Evolutionary conservation across 2,797 vertebrate genomes (phyloP), one percentile per base, ranked within the genome.

Genomic region (Philypnodon macrostomus): DNA sequence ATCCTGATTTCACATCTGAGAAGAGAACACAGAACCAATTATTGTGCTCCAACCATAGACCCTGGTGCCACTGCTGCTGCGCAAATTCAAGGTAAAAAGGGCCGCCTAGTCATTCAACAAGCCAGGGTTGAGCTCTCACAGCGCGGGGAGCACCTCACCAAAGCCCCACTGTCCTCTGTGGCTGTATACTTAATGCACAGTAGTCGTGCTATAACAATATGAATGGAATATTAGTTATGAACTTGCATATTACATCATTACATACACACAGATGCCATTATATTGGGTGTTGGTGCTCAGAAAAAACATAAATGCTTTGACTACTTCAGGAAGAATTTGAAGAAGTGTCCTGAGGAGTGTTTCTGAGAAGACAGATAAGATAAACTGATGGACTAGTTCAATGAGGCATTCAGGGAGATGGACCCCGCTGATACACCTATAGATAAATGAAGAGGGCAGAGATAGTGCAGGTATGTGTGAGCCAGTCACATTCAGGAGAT

Each of bases 351-450:
- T 9, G 65, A 80, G 70, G 79, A 83, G 83, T 86, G 81, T 85
- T 84, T 84, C 79, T 85, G 73, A 81, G 79, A 81, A 82, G 73
- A 63, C 47, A 75, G 85, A 88, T 89, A 79, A 87, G 84, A 85
- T 78, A 71, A 82, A 81, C 63, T 63, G 61, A 80, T 83, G 75
- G 63, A 80, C 73, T 71, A 84, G 79, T 81, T 75, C 80, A 85
- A 79, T 76, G 75, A 74, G 77, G 70, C 75, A 79, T 86, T 82
- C 62, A 71, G 71, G 34, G 63, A 81, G 79, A 87, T 84, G 68
- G 40, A 53, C 58, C 67, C 56, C 56, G 21, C 38, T 75, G 88
- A 89, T 85, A 81, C 75, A 73, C 59, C 26, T 15, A 63, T 30
- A 74, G 73, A 75, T 72, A 73, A 75, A 72, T 47, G 69, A 59